phyloP scores from a whole-genome alignment of 2,113 vertebrate genomes.

The Xiphophorus maculatus region DNA sequence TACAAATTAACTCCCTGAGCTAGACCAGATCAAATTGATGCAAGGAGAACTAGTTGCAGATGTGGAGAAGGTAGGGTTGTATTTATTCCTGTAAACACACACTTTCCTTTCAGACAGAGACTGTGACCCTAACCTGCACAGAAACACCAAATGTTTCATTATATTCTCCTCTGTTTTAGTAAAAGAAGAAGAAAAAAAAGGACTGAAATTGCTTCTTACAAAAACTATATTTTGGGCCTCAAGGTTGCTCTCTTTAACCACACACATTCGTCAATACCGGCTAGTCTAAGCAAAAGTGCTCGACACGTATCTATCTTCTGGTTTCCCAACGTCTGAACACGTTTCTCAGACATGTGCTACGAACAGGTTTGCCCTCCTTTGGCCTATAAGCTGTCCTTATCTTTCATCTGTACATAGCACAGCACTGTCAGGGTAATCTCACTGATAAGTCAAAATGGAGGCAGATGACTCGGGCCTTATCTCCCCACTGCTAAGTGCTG shows the following conservation, averaged over 20 bases:
- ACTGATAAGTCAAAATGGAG: slow-evolving; percentile 55
- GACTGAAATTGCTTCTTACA: too few species aligned
- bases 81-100: slow-evolving; percentile 21
- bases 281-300: background rate
- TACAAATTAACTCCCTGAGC: slow-evolving; percentile 48
- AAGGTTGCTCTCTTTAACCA: background rate
- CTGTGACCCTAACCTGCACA: slow-evolving; percentile 17
- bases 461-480: slow-evolving; percentile 60
- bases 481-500: slow-evolving; percentile 44
- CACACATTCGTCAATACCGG: background rate
- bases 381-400: slow-evolving; percentile 11
- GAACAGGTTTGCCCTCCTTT: slow-evolving; percentile 33
- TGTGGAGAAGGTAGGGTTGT: background rate
- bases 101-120: slow-evolving; percentile 5
- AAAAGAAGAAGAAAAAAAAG: too few species aligned
- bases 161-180: background rate
- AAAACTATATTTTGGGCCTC: too few species aligned
- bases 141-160: slow-evolving; percentile 3
- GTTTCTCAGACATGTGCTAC: slow-evolving; percentile 28
- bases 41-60: slow-evolving; percentile 33
- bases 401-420: slow-evolving; percentile 43
- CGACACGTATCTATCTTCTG: background rate
- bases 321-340: background rate
- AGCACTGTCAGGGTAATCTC: slow-evolving; percentile 31
- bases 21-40: slow-evolving; percentile 36